Percentiles rank a stretch among this genome's conserved stretches.
Evolutionary conservation across 2,113 vertebrate genomes (phyloP).

Genomic region (Formicarius rufipectus): DNA sequence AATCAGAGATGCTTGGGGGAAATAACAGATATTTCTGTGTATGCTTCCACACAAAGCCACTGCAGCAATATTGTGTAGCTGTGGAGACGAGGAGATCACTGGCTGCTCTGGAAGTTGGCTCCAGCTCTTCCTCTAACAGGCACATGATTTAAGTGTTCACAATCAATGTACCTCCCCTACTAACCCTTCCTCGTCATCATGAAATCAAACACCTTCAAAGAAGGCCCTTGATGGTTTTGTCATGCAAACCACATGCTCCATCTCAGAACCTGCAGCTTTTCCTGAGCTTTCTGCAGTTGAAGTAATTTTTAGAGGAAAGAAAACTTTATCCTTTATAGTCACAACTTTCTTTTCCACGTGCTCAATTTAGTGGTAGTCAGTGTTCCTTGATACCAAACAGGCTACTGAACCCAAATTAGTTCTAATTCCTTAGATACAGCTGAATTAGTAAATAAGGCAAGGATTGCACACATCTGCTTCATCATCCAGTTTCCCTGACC

Average conservation of each 20-base stretch:
- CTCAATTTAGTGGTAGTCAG: neutral
- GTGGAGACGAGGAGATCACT: neutral
- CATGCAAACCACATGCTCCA: neutral
- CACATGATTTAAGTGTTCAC: neutral
- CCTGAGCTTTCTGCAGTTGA: neutral
- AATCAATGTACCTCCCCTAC: neutral
- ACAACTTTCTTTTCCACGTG: neutral
- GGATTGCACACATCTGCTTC: neutral
- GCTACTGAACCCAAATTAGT: neutral
- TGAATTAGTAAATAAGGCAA: neutral
- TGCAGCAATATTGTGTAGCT: neutral
- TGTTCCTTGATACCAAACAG: neutral
- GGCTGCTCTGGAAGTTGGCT: neutral
- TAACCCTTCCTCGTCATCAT: neutral
- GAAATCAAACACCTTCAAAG: neutral
- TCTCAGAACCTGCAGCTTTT: neutral
- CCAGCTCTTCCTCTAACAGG: neutral
- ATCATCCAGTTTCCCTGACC: neutral
- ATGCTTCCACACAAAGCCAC: neutral
- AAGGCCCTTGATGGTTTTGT: neutral
- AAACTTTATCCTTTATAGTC: neutral
- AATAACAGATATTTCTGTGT: neutral
- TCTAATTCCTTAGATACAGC: neutral
- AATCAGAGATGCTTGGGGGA: neutral
- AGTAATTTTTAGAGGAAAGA: neutral